These are phyloP conservation scores for Lycocerus yunnanus DNA, from an alignment of 2,888 invertebrate species.

Conservation along the genomic window DNA sequence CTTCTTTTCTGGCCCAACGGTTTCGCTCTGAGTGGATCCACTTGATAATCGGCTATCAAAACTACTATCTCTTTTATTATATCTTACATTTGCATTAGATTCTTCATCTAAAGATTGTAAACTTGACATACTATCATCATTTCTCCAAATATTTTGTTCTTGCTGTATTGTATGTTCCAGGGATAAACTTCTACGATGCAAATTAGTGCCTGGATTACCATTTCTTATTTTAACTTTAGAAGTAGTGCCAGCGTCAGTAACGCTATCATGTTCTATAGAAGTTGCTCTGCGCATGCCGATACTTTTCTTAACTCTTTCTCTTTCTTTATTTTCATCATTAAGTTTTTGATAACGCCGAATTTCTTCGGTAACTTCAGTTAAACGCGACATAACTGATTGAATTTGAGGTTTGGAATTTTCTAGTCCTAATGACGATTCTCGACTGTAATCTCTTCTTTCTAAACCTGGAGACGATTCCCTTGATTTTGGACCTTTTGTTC, in stretches of 20 bases:
- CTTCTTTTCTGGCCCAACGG: slow-evolving; percentile 71
- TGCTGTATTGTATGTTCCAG: slow-evolving; percentile 68
- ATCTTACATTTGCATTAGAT: slow-evolving; percentile 61
- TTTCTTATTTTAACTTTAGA: slow-evolving; percentile 39
- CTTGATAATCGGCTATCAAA: slow-evolving; percentile 83
- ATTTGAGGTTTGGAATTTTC: slow-evolving; percentile 52
- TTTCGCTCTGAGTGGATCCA: slow-evolving; percentile 85
- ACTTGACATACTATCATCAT: slow-evolving; percentile 83
- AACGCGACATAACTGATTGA: slow-evolving; percentile 61
- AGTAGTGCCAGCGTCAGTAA: slow-evolving; percentile 41
- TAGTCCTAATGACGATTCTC: slow-evolving; percentile 57
- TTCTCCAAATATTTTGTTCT: slow-evolving; percentile 78
- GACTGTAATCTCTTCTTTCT: slow-evolving; percentile 58
- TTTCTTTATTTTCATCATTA: slow-evolving; percentile 60
- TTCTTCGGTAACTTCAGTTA: slow-evolving; percentile 76
- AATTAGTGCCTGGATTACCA: slow-evolving; percentile 51
- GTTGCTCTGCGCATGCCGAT: slow-evolving; percentile 58
- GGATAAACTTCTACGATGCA: slow-evolving; percentile 72
- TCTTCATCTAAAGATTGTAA: slow-evolving; percentile 68
- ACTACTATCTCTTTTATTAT: slow-evolving; percentile 72
- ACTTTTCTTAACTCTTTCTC: slow-evolving; percentile 54
- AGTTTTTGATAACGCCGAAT: slow-evolving; percentile 56
- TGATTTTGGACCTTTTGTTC: slow-evolving; percentile 72
- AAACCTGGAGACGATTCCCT: slow-evolving; percentile 71
- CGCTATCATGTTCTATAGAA: slow-evolving; percentile 69